Base-by-base conservation (phyloP, 2,888 invertebrate genomes). In the Ormyrus pomaceus region DNA sequence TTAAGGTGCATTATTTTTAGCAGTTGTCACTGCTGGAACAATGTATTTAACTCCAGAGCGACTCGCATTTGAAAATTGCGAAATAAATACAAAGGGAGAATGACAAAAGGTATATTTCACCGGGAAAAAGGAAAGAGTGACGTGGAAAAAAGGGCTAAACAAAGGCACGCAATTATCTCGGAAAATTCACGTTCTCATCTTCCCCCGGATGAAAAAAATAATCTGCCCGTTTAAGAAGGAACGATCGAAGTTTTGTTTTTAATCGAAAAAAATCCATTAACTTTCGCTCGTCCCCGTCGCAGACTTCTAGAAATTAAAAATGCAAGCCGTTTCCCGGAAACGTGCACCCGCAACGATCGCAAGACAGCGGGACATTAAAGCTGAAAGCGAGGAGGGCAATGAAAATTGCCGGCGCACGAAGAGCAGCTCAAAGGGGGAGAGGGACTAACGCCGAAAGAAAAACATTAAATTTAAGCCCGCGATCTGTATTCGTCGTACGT, bases 401-500 rank as follows among this genome's bases (percentile, higher is more conserved):
- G 59, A 51, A 45, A 59, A 58, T 13, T 19, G 11, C 59, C 10
- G 46, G 48, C n/a, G 48, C 8, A 45, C n/a, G 46, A 58, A 56
- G 58, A 19, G 7, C 19, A 73, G 77, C 46, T 56, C 56, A 69
- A 68, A 76, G 46, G 68, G 19, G 45, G 58, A 13, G 48, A 62
- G 10, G 55, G 55, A 61, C 19, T 19, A 19, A 19, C 10, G 50
- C 51, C 34, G 56, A n/a, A 58, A 48, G 10, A 62, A 69, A 19
- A 76, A 66, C 55, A 76, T 66, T 75, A 69, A 69, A 68, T 77
- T 77, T 55, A 77, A 69, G 61, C 56, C n/a, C 8, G 62, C 76
- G 69, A 77, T 70, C 69, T 58, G 77, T 77, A 77, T 71, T 77
- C 71, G 51, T 55, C 46, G 53, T 69, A 76, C 76, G 68, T 76